Conservation (phyloP, 1,140 invertebrate species). For the Linepithema humile region DNA sequence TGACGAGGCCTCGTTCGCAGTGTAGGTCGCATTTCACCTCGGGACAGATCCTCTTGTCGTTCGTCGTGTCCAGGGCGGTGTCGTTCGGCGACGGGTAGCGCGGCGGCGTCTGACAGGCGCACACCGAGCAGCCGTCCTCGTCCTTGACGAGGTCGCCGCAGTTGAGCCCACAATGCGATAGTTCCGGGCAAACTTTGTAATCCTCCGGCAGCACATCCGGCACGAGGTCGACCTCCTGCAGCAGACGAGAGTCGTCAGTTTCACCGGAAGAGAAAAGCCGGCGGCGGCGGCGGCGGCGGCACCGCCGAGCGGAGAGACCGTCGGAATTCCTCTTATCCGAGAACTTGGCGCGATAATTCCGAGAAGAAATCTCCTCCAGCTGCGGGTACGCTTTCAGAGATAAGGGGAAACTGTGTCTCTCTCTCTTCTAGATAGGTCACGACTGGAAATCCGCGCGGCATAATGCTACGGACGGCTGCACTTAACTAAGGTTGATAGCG, state of each 20-base stretch:
- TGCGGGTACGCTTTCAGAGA: conserved; percentile 33
- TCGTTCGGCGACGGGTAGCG: conserved; percentile 36
- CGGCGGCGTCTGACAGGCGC: conserved; percentile 65
- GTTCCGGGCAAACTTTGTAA: conserved; percentile 71
- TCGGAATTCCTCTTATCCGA: conserved; percentile 48
- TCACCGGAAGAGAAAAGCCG: neutral
- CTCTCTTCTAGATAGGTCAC: neutral
- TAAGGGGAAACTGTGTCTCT: conserved; percentile 38
- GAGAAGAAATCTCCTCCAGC: conserved; percentile 39
- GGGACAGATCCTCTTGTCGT: conserved; percentile 73
- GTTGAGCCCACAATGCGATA: conserved; percentile 71
- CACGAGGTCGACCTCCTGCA: conserved; percentile 60
- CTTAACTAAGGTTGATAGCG: conserved; percentile 21
- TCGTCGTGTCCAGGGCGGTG: neutral
- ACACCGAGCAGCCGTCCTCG: conserved; percentile 74
- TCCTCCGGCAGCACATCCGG: conserved; percentile 28
- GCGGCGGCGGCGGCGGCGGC: no score
- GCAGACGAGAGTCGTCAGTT: conserved; percentile 43
- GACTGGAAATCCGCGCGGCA: conserved; percentile 4
- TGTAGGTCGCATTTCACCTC: conserved; percentile 77
- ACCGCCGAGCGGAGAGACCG: neutral
- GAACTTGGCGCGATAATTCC: conserved; percentile 15
- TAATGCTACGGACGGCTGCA: neutral
- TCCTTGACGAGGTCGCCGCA: conserved; percentile 75
- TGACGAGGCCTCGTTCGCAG: conserved; percentile 76